Evolutionary conservation across 2,888 invertebrate genomes (phyloP), one percentile per base, ranked within the genome.

Genomic region (Mystacides longicornis): DNA sequence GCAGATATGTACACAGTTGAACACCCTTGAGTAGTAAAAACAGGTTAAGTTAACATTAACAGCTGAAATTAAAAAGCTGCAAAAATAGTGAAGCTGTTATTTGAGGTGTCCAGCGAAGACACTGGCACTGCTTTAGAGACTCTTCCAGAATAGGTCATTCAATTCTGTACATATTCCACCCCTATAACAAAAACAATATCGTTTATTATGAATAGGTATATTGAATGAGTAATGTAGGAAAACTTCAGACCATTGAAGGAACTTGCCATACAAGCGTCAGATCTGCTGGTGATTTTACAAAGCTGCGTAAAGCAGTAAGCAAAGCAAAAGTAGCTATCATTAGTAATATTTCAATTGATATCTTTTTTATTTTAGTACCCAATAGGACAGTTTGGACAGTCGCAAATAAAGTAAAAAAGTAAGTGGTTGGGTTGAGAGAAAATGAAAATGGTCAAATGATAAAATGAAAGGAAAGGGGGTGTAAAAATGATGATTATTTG

Each of bases 161-260:
- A 37, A 37, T 37, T 51, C 49, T 52, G 60, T 60, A 60, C 60
- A 60, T 58, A 60, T 23, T 52, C 57, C 60, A 60, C 56, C 60
- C 60, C 58, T 58, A 59, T 48, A 60, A 57, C 52, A 60, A 54
- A 55, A 58, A 58, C 54, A 58, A 55, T 37, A 37, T 37, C 37
- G 37, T 37, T 37, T 37, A 37, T 14, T n/a, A 37, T 7, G 27
- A 7, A 11, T 27, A 27, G 16, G 3, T 7, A 37, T 37, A 46
- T 19, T 11, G 4, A 9, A 43, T 46, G 11, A 46, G 19, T 21
- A 46, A 7, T 16, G 16, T 21, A 14, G 46, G 33, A 21, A 46
- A 46, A 46, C 3, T 7, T 37, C 16, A 16, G 37, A 37, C 16
- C 37, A 37, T 14, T 37, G 3, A 37, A 37, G 16, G 14, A 37